Evolutionary conservation across 1,140 invertebrate genomes (phyloP), one percentile per base, ranked within the genome.

Genomic region (Babylonia areolata): DNA sequence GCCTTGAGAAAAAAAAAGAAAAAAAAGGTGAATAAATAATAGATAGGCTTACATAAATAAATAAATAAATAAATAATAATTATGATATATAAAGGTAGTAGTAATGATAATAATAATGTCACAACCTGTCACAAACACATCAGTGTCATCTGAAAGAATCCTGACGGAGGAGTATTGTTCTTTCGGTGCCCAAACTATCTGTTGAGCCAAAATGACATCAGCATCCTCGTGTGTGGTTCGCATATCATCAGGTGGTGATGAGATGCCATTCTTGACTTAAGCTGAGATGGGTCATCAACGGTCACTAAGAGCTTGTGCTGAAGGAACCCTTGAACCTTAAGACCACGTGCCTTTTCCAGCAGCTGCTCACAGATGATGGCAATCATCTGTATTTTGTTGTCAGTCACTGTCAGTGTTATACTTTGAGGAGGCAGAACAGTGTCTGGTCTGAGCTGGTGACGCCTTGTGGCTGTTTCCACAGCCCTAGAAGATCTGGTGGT

Each of bases 221-320:
- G 84, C 79, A 3, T 84, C 81, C 54, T 87, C 75, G 15, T 85
- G 28, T 20, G 35, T 51, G 69, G 39, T 81, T 69, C 1, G 81
- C 28, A 23, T 42, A 5, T 20, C 80, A 71, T 11, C 79, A 12
- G 31, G 80, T 69, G 73, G 3, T 40, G 12, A 31, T 39, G 17
- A 28, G 40, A 71, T 23, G 23, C 40, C 58, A 23, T 23, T 31
- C 20, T 31, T 5, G 3, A 69, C 58, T 31, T 69, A 6, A 69
- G n/a, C 23, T 23, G 58, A 23, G 58, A 31, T 69, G 58, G 58
- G n/a, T 69, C 58, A 11, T 28, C 20, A 28, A 6, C 23, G 6
- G 58, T 69, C 20, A 69, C 3, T 11, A 69, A 5, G 20, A 69
- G n/a, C 23, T 23, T 69, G 23, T 69, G 58, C n/a, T 28, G 58